Evolutionary conservation across 2,797 vertebrate species (phyloP), one percentile per base, ranked within the genome.

Genomic region (Crocidura indochinensis): DNA sequence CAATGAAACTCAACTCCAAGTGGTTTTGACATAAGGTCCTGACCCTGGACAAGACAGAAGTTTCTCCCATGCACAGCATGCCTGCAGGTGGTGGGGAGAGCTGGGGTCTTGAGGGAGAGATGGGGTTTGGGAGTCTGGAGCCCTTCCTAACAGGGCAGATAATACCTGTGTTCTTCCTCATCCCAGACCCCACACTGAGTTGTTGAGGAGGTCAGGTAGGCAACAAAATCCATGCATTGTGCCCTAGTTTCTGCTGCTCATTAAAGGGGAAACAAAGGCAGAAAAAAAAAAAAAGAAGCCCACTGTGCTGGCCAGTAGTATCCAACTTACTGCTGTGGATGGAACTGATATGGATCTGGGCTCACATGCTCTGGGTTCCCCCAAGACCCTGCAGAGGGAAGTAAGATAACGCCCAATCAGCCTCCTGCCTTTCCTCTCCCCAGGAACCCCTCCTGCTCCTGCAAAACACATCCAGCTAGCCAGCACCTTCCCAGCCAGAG

Each of bases 1-100:
- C 97, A 91, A 3, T 89, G 97, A 97, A 98, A 98, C 94, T 60
- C 90, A 92, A 97, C 77, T 96, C 97, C 31, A 49, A 96, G 96
- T 73, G 60, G 5, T 93, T 97, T 20, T 90, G 95, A 96, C 96
- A 92, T 88, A 68, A 93, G 97, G 96, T 95, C 75, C 53, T 8
- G 53, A 94, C 56, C 60, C 0, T 8, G 97, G 94, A 97, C 94
- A 95, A 96, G 94, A 76, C 96, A 95, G 95, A 77, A 97, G 97
- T 96, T 98, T 97, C 97, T 92, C 86, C 0, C 81, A 93, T 82
- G 76, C 62, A 3, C 96, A 94, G 93, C 82, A 81, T 82, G 22
- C 92, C 60, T 49, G 62, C 93, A 93, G 96, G 92, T 94, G 96
- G 96, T n/a, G n/a, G 90, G 56, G 27, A 38, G 64, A 85, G 0